A percentile compares a stretch with the other conserved stretches of the same genome.
phyloP scores from a whole-genome alignment of 2,888 invertebrate species.

The Neoitamus cyanurus region DNA sequence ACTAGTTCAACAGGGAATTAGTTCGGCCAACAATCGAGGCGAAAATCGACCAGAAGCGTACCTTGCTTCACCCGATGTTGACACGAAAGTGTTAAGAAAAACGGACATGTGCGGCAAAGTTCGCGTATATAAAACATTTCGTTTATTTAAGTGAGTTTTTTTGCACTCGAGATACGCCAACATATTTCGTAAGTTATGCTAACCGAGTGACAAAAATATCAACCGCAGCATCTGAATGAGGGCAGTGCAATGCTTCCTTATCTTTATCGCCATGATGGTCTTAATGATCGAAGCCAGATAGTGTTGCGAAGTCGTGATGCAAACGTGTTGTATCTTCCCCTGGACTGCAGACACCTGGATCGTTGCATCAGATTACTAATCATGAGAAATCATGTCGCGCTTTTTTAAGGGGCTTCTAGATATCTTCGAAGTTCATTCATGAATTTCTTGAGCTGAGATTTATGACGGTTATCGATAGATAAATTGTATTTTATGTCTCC shows the following conservation, averaged over 20 bases:
- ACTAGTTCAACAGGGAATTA: slow-evolving; percentile 2
- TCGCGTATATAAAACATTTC: neutral
- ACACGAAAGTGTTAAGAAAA: neutral
- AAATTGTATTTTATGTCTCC: too few species aligned
- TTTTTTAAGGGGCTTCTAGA: neutral
- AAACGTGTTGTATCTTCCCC: neutral
- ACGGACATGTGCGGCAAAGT: neutral
- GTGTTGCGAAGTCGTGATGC: neutral
- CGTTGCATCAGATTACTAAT: neutral
- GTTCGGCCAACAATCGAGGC: neutral
- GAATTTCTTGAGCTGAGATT: neutral
- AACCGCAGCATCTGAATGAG: neutral
- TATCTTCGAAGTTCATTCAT: neutral
- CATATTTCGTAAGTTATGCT: neutral
- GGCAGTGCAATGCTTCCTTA: neutral
- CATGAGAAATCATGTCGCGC: neutral
- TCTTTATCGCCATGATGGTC: neutral
- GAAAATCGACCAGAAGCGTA: neutral
- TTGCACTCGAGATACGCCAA: neutral
- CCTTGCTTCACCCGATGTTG: neutral
- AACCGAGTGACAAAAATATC: neutral
- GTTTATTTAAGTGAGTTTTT: neutral
- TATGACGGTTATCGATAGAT: too few species aligned
- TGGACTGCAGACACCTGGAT: neutral
- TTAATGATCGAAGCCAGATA: neutral